phyloP scores from a whole-genome alignment of 2,797 vertebrate genomes.

The Notoglanidium macrostoma region DNA sequence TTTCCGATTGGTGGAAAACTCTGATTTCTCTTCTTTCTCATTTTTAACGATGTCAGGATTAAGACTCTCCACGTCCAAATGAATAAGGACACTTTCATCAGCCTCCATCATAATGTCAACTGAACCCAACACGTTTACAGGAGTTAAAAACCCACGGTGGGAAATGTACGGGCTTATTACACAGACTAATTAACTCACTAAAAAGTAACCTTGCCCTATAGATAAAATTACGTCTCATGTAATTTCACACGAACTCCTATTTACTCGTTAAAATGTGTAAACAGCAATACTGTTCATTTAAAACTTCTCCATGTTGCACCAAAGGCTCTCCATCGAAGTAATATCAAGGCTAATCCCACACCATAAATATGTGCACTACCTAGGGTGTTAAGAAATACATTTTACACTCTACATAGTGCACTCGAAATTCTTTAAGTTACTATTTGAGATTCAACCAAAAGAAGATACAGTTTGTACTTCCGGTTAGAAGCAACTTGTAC shows the following conservation, averaged over 20 bases:
- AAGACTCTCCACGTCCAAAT: conserved; percentile 74
- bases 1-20: conserved; percentile 73
- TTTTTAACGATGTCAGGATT: conserved; percentile 58
- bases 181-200: not conserved
- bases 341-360: not conserved
- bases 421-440: not conserved
- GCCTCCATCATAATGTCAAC: conserved; percentile 57
- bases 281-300: not conserved
- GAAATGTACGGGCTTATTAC: not conserved
- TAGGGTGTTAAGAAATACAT: not conserved
- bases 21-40: conserved; percentile 72
- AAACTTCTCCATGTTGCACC: not conserved
- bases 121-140: not conserved
- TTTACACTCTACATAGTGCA: not conserved
- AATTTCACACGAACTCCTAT: not conserved
- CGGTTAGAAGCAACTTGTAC: not conserved
- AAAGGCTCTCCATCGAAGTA: not conserved
- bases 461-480: not conserved
- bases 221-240: not conserved
- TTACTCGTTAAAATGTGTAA: not conserved
- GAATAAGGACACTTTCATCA: conserved; percentile 61
- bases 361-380: not conserved
- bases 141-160: not conserved
- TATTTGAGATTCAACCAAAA: not conserved
- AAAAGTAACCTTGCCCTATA: not conserved